Evolutionary conservation across 2,888 invertebrate genomes (phyloP).

Genomic region (Abrostola tripartita): DNA sequence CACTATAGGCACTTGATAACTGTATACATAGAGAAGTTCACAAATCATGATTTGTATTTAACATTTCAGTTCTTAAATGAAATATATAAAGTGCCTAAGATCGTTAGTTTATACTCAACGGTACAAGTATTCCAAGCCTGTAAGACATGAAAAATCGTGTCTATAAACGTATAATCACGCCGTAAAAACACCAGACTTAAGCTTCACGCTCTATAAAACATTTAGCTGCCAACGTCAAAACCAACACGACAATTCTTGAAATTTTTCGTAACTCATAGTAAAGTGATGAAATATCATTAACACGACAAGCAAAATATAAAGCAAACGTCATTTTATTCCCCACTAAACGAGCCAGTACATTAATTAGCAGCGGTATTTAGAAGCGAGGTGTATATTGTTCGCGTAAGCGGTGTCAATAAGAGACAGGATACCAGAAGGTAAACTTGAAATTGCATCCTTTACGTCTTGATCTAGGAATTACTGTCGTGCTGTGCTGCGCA

Average conservation of each 20-base stretch:
- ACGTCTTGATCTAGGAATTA: no score
- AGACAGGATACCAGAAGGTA: background rate
- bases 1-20: no score
- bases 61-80: background rate
- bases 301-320: constrained; percentile 14
- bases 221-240: constrained; percentile 7
- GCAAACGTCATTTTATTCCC: constrained; percentile 24
- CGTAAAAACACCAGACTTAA: constrained; percentile 6
- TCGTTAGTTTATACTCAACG: no score
- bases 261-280: constrained; percentile 16
- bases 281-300: constrained; percentile 23
- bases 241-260: constrained; percentile 20
- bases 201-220: constrained; percentile 25
- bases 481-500: no score
- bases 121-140: background rate
- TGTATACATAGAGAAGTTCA: no score
- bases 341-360: constrained; percentile 21
- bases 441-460: background rate
- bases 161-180: background rate
- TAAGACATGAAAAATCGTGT: background rate
- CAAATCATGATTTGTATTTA: no score
- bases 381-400: constrained; percentile 43
- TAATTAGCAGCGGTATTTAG: constrained; percentile 38
- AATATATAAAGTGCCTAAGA: no score
- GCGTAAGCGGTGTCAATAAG: constrained; percentile 39